Conservation (phyloP, 2,888 invertebrate species). For the Gastracanthus pulcherrimus region DNA sequence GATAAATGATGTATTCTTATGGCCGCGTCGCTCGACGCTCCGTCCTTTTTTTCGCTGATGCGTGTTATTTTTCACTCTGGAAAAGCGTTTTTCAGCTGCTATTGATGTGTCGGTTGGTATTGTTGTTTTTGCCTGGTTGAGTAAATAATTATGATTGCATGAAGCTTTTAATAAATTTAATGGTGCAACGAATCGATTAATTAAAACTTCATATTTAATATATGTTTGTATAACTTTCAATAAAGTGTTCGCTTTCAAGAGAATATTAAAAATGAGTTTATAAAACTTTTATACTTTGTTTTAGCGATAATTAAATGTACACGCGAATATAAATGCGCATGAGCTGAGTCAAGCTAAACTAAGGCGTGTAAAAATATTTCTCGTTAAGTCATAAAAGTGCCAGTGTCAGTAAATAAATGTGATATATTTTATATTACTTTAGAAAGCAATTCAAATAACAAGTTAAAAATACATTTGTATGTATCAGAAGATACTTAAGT, state of each 20-base stretch:
- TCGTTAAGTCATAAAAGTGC: not conserved
- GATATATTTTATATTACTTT: not conserved
- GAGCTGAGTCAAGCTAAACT: too few species aligned
- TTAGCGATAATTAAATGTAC: not conserved
- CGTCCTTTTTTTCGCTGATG: not conserved
- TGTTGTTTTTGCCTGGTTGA: not conserved
- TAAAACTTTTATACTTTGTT: not conserved
- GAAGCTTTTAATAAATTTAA: not conserved
- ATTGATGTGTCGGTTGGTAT: not conserved
- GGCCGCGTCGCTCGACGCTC: constrained; percentile 47
- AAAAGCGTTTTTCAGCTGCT: not conserved
- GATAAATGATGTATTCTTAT: not conserved
- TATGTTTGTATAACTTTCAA: not conserved
- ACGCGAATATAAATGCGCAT: not conserved
- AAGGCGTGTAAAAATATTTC: too few species aligned
- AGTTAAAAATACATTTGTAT: too few species aligned
- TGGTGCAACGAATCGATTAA: not conserved
- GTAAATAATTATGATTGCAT: not conserved
- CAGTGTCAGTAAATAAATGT: not conserved
- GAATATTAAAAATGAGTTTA: too few species aligned
- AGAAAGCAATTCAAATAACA: not conserved
- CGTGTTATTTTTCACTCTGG: not conserved
- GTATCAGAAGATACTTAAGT: not conserved
- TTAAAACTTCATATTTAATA: not conserved
- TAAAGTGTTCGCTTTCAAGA: not conserved